Evolutionary conservation across 2,113 vertebrate species (phyloP).

Genomic region (Lethenteron reissneri): DNA sequence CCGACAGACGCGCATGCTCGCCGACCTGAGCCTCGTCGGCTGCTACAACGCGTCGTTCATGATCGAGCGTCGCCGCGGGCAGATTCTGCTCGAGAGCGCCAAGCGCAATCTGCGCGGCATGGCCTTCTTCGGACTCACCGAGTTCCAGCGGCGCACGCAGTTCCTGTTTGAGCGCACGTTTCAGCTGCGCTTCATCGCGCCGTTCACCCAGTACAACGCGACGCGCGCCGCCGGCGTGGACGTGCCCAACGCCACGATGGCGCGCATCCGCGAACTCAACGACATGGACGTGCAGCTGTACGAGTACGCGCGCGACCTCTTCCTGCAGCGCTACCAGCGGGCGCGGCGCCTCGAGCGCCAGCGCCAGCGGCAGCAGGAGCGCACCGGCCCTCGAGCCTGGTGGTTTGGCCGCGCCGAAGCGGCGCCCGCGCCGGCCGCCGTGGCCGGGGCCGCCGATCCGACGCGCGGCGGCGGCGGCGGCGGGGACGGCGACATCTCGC

Average conservation of each 20-base stretch:
- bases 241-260: conserved; percentile 58
- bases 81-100: conserved; percentile 77
- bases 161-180: conserved; percentile 96
- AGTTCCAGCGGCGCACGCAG: conserved; percentile 97
- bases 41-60: conserved; percentile 99
- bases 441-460: no score
- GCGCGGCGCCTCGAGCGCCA: conserved; percentile 67
- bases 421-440: no score
- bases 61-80: conserved; percentile 67
- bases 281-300: conserved; percentile 94
- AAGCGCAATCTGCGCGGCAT: conserved; percentile 95
- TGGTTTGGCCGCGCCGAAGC: no score
- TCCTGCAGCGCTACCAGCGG: conserved; percentile 95
- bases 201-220: conserved; percentile 97
- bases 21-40: conserved; percentile 82
- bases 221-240: conserved; percentile 80
- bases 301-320: conserved; percentile 90
- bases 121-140: conserved; percentile 92
- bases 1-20: conserved; percentile 85
- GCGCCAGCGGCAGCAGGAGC: conserved; percentile 34
- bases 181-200: conserved; percentile 77
- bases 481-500: no score
- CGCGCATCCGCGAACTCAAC: conserved; percentile 82
- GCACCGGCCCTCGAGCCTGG: no score
- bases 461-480: no score